phyloP scores from a whole-genome alignment of 2,113 vertebrate species.

The Heterotis niloticus region DNA sequence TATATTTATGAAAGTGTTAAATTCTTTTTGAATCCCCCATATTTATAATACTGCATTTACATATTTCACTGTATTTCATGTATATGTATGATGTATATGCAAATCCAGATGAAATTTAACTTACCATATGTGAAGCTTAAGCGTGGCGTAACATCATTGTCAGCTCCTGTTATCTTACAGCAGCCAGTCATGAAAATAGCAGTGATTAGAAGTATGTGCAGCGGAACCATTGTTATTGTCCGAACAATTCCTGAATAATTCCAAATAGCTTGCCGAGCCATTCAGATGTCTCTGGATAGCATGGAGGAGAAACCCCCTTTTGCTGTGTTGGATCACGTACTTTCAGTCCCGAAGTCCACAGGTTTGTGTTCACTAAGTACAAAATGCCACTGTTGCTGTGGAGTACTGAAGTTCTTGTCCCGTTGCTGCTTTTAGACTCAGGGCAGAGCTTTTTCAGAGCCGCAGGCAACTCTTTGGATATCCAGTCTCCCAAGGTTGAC shows the following conservation, averaged over 20 bases:
- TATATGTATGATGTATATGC: neutral
- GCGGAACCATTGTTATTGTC: conserved; percentile 49
- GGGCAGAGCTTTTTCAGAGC: conserved; percentile 42
- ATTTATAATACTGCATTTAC: neutral
- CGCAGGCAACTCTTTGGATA: conserved; percentile 34
- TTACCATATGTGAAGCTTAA: conserved; percentile 69
- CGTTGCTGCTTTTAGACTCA: conserved; percentile 28
- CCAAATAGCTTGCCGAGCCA: conserved; percentile 43
- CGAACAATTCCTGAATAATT: conserved; percentile 42
- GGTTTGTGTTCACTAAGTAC: conserved; percentile 34
- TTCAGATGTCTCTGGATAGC: conserved; percentile 54
- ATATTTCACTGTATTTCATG: neutral
- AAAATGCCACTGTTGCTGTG: conserved; percentile 23
- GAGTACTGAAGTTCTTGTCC: conserved; percentile 22
- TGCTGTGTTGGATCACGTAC: conserved; percentile 32
- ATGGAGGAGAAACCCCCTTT: conserved; percentile 46
- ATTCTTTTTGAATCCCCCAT: neutral
- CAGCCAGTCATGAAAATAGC: conserved; percentile 44
- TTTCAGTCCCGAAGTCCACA: conserved; percentile 9
- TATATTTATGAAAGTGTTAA: no score
- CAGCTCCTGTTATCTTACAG: conserved; percentile 39
- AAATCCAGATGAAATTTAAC: conserved; percentile 29
- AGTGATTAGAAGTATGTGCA: conserved; percentile 42
- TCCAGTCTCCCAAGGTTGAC: conserved; percentile 37
- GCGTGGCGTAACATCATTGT: conserved; percentile 66